These are phyloP conservation scores for Oryzias celebensis DNA, from an alignment of 2,113 vertebrate genomes.

Conservation along the genomic window DNA sequence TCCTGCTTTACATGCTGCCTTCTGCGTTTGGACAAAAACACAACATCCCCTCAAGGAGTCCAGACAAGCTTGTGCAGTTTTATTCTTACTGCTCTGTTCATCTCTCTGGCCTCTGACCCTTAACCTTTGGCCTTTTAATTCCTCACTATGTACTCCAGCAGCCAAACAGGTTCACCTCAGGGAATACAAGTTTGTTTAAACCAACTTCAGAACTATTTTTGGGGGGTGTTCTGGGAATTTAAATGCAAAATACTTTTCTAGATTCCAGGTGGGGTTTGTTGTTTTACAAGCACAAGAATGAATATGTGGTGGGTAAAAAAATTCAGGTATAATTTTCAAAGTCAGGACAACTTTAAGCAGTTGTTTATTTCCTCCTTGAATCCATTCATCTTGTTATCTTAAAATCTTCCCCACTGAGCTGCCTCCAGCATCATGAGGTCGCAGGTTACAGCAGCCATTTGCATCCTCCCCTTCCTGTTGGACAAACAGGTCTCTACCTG, in stretches of 20 bases:
- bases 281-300: background rate
- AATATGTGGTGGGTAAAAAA: background rate
- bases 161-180: constrained; percentile 25
- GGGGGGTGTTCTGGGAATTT: too few relatives aligned
- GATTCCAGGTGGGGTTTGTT: too few relatives aligned
- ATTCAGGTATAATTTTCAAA: background rate
- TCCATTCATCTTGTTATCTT: constrained; percentile 8
- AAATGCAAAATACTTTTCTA: too few relatives aligned
- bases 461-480: constrained; percentile 37
- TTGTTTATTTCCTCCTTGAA: constrained; percentile 1
- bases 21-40: constrained; percentile 39
- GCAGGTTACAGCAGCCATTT: constrained; percentile 27
- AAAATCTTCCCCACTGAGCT: constrained; percentile 4
- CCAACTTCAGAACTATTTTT: background rate
- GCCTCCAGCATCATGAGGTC: constrained; percentile 44
- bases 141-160: constrained; percentile 14
- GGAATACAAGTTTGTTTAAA: constrained; percentile 14
- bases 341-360: background rate
- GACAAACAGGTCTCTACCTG: constrained; percentile 51
- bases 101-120: constrained; percentile 45
- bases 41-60: constrained; percentile 27
- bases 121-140: constrained; percentile 39
- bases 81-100: constrained; percentile 45
- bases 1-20: constrained; percentile 1
- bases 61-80: constrained; percentile 39